phyloP scores from a whole-genome alignment of 2,888 invertebrate species.

The Cephonodes hylas region DNA sequence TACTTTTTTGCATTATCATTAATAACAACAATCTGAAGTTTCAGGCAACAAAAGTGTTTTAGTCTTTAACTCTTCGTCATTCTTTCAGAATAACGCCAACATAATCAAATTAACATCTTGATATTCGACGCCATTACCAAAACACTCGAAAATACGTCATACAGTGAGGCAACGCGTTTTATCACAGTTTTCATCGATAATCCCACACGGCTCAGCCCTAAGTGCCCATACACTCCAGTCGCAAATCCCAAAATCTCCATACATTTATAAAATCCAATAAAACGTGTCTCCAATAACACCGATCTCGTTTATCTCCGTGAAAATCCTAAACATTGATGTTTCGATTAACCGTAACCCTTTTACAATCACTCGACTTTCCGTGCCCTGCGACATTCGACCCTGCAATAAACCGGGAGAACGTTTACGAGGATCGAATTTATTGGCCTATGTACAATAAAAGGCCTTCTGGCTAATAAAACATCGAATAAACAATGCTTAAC shows the following conservation, averaged over 20 bases:
- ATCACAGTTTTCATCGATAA: background rate
- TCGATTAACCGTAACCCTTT: conserved; percentile 6
- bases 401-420: conserved; percentile 41
- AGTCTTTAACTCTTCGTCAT: too few relatives aligned
- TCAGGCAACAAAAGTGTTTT: too few relatives aligned
- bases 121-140: too few relatives aligned
- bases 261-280: background rate
- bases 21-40: too few relatives aligned
- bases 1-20: too few relatives aligned
- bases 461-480: conserved; percentile 54
- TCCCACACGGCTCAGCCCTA: background rate
- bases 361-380: conserved; percentile 9
- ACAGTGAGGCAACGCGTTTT: background rate
- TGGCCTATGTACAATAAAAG: conserved; percentile 42
- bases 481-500: conserved; percentile 52
- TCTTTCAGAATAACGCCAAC: too few relatives aligned
- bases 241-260: background rate
- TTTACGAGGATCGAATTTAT: conserved; percentile 53
- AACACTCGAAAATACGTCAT: too few relatives aligned
- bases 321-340: conserved; percentile 7
- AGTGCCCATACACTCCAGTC: background rate
- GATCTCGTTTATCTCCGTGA: background rate
- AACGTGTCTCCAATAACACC: background rate
- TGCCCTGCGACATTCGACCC: conserved; percentile 27
- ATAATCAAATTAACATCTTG: too few relatives aligned